Conservation (phyloP, 2,797 vertebrate species). For the Urocyon cinereoargenteus region DNA sequence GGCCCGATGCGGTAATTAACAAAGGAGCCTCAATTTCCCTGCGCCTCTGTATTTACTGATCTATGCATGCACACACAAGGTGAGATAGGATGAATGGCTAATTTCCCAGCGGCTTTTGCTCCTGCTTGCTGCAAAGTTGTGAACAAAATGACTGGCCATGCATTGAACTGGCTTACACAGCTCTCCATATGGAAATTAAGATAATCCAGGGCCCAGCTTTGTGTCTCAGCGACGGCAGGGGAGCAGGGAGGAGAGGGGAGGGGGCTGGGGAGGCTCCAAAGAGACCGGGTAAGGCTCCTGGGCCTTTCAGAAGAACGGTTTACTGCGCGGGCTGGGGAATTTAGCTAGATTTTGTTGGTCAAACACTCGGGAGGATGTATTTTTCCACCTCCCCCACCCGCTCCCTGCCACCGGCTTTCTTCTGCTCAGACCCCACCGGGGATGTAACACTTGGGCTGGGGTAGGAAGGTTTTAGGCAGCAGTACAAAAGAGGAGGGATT, state of each 20-base stretch:
- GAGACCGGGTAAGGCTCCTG: constrained; percentile 61
- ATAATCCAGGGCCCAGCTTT: constrained; percentile 90
- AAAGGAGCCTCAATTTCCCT: constrained; percentile 47
- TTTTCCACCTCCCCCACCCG: neutral
- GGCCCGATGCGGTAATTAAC: constrained; percentile 42
- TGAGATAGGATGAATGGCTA: constrained; percentile 85
- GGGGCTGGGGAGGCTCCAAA: constrained; percentile 33
- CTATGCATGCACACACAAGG: constrained; percentile 81
- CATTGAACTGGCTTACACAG: constrained; percentile 90
- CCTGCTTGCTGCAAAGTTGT: constrained; percentile 87
- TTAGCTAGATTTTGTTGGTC: constrained; percentile 80
- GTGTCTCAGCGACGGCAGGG: constrained; percentile 79
- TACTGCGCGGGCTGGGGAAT: constrained; percentile 9
- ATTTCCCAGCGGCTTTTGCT: constrained; percentile 88
- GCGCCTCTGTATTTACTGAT: constrained; percentile 58
- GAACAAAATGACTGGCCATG: constrained; percentile 91
- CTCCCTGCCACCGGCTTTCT: neutral
- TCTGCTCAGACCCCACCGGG: constrained; percentile 32
- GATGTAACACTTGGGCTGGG: neutral
- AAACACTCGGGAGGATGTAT: constrained; percentile 76
- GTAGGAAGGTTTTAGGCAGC: constrained; percentile 60
- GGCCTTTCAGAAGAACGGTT: constrained; percentile 76
- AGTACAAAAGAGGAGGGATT: constrained; percentile 82
- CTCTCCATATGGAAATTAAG: constrained; percentile 92
- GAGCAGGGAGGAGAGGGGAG: constrained; percentile 50